Percentiles rank a stretch among this genome's conserved stretches.
Conservation (phyloP, 2,113 vertebrate genomes). For the Panthera leo region DNA sequence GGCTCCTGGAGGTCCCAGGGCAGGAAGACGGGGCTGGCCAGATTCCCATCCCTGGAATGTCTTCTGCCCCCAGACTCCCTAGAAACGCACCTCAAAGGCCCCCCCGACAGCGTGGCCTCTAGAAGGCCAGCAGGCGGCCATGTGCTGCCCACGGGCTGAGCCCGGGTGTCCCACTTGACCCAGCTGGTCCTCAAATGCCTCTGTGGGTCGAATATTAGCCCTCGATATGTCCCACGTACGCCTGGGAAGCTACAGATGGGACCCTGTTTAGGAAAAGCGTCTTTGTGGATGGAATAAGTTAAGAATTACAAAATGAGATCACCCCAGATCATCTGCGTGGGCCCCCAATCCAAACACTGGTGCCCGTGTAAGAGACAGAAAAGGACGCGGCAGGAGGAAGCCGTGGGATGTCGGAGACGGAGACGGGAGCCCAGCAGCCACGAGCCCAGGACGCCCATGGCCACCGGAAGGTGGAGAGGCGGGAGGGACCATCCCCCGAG, state of each 20-base stretch:
- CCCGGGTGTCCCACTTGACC: accelerated
- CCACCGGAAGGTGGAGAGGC: accelerated
- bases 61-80: not conserved
- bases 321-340: no score
- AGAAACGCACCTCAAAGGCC: accelerated
- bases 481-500: not conserved
- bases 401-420: accelerated
- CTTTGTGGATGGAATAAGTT: not conserved
- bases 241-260: not conserved
- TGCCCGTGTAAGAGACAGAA: not conserved
- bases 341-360: not conserved
- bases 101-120: accelerated
- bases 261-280: not conserved
- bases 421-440: accelerated
- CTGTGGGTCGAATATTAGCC: accelerated
- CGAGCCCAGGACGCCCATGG: not conserved
- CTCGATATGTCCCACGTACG: accelerated
- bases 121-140: accelerated
- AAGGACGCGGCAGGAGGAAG: not conserved
- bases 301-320: not conserved
- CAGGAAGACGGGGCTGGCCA: not conserved
- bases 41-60: accelerated
- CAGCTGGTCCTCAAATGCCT: no score
- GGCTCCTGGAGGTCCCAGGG: accelerated
- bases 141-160: not conserved